These are phyloP conservation scores for Erpobdella octoculata DNA, from an alignment of 2,888 invertebrate genomes.

Conservation along the genomic window DNA sequence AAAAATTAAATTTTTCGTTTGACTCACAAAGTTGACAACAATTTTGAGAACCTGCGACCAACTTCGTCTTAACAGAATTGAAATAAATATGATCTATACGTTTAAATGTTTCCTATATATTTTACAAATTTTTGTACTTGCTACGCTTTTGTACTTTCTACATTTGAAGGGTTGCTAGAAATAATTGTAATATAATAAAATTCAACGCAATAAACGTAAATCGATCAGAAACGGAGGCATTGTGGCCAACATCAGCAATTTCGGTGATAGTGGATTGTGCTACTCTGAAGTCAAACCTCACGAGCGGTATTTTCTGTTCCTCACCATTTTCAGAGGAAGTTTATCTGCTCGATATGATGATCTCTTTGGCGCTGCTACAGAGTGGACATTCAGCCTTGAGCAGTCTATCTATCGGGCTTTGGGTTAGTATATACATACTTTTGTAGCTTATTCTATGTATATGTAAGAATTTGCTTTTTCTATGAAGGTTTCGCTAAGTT, in stretches of 20 bases:
- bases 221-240: slow-evolving; percentile 10
- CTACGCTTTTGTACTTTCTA: background rate
- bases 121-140: no score
- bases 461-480: no score
- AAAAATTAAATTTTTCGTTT: no score
- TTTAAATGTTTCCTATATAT: no score
- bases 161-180: background rate
- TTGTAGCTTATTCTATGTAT: background rate
- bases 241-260: slow-evolving; percentile 47
- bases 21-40: no score
- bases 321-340: slow-evolving; percentile 44
- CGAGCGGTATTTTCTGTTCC: slow-evolving; percentile 45
- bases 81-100: no score
- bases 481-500: no score
- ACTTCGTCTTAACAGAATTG: no score
- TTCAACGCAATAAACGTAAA: background rate
- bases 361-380: slow-evolving; percentile 46
- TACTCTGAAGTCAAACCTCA: slow-evolving; percentile 46
- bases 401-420: background rate
- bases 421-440: background rate
- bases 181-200: background rate
- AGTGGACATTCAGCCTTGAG: background rate
- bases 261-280: slow-evolving; percentile 48
- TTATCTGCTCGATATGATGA: slow-evolving; percentile 50
- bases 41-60: no score